phyloP scores from a whole-genome alignment of 1,140 invertebrate genomes.

The Teleopsis dalmanni region DNA sequence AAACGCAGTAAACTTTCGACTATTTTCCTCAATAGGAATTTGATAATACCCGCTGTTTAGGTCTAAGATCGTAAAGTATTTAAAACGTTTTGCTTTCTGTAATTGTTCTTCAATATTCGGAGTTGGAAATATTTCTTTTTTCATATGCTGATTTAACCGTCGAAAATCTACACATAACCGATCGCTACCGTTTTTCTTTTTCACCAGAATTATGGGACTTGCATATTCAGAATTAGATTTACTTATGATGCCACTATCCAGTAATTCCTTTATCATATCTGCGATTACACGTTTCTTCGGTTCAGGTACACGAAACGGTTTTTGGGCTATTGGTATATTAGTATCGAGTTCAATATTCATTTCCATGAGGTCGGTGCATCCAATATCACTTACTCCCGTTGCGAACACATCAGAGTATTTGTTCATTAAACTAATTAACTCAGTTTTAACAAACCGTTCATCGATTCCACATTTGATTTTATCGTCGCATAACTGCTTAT shows the following conservation, averaged over 20 bases:
- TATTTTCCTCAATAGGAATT: too few relatives aligned
- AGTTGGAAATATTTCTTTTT: constrained; percentile 22
- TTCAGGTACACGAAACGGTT: constrained; percentile 9
- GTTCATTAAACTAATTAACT: not conserved
- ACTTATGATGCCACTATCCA: constrained; percentile 18
- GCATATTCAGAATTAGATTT: constrained; percentile 26
- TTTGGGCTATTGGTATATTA: not conserved
- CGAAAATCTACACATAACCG: constrained; percentile 43
- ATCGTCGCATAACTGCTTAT: too few relatives aligned
- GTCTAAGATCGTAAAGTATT: too few relatives aligned
- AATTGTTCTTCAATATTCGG: constrained; percentile 29
- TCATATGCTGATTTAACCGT: constrained; percentile 38
- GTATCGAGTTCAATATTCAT: constrained; percentile 7
- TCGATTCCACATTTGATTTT: too few relatives aligned
- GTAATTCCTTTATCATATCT: constrained; percentile 15
- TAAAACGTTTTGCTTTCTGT: constrained; percentile 6
- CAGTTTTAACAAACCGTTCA: too few relatives aligned
- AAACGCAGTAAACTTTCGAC: too few relatives aligned
- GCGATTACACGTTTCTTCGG: constrained; percentile 3
- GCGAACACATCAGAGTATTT: not conserved
- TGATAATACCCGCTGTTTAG: too few relatives aligned
- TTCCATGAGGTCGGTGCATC: not conserved
- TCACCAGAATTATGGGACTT: constrained; percentile 44
- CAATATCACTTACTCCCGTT: not conserved
- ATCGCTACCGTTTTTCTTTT: constrained; percentile 26